These are phyloP conservation scores for Cossypha polioptera DNA, from an alignment of 2,797 vertebrate species.

Conservation along the genomic window DNA sequence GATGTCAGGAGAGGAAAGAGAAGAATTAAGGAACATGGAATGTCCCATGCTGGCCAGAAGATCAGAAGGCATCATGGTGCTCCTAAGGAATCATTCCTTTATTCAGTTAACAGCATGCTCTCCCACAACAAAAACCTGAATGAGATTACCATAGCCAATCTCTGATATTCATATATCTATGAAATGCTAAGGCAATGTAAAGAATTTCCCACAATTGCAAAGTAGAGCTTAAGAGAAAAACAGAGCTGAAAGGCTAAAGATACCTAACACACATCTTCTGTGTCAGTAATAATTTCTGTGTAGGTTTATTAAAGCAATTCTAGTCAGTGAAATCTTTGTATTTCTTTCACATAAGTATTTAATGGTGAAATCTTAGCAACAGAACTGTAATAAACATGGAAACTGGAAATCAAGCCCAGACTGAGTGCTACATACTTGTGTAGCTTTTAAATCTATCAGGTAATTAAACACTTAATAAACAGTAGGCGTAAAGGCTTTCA, in stretches of 20 bases:
- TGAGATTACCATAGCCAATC: not conserved
- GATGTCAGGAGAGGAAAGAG: not conserved
- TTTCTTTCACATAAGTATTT: not conserved
- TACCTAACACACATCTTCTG: not conserved
- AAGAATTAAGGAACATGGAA: not conserved
- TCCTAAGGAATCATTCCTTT: not conserved
- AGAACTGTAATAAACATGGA: not conserved
- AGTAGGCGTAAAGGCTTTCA: not conserved
- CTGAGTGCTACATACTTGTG: not conserved
- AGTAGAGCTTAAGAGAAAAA: not conserved
- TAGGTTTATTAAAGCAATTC: not conserved
- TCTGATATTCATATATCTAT: too few relatives aligned
- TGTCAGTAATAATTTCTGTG: not conserved
- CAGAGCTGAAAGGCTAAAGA: not conserved
- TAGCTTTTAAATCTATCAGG: not conserved
- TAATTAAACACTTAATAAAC: constrained; percentile 42
- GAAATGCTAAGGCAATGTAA: not conserved
- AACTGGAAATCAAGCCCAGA: not conserved
- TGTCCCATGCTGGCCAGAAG: not conserved
- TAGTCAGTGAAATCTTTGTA: not conserved
- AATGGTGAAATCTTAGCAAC: not conserved
- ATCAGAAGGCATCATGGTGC: not conserved
- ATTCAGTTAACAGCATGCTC: not conserved
- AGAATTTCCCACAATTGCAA: not conserved
- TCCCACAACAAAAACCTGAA: not conserved